Percentiles rank a stretch among this genome's conserved stretches.
Conservation (phyloP, 1,140 invertebrate genomes). For the Drosophila pallidifrons region DNA sequence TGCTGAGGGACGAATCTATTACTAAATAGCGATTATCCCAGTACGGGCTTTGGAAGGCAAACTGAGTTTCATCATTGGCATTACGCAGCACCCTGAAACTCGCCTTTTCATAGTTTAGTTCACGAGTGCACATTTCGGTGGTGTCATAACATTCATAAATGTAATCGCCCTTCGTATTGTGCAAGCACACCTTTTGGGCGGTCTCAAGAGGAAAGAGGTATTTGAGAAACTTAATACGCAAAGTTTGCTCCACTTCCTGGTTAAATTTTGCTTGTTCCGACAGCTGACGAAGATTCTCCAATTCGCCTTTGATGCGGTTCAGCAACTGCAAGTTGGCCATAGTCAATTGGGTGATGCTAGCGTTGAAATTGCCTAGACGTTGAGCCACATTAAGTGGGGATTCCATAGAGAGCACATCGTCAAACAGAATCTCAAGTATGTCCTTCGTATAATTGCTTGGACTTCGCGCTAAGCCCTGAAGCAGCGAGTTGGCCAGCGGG, state of each 20-base stretch:
- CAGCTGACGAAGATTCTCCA: constrained; percentile 14
- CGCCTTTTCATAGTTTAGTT: constrained; percentile 46
- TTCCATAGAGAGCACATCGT: constrained; percentile 54
- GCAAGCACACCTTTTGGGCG: constrained; percentile 61
- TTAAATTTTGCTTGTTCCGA: constrained; percentile 36
- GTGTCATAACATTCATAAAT: constrained; percentile 57
- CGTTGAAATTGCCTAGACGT: background rate
- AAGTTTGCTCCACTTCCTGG: constrained; percentile 16
- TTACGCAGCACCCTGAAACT: constrained; percentile 43
- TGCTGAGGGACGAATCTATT: constrained; percentile 40
- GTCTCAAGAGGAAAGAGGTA: constrained; percentile 48
- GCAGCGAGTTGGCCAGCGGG: constrained; percentile 45
- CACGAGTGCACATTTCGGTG: constrained; percentile 67
- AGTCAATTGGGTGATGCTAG: background rate
- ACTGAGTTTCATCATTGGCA: constrained; percentile 40
- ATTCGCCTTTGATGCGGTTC: background rate
- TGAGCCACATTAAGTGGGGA: constrained; percentile 54
- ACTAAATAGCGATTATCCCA: constrained; percentile 68
- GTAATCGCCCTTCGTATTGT: constrained; percentile 58
- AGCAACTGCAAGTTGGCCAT: background rate
- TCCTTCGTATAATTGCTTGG: constrained; percentile 59
- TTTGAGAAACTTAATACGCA: constrained; percentile 31
- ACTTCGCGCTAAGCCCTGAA: constrained; percentile 46
- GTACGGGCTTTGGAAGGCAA: constrained; percentile 56
- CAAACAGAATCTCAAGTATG: constrained; percentile 55